Conservation (phyloP, 2,113 vertebrate genomes). For the Aix galericulata region DNA sequence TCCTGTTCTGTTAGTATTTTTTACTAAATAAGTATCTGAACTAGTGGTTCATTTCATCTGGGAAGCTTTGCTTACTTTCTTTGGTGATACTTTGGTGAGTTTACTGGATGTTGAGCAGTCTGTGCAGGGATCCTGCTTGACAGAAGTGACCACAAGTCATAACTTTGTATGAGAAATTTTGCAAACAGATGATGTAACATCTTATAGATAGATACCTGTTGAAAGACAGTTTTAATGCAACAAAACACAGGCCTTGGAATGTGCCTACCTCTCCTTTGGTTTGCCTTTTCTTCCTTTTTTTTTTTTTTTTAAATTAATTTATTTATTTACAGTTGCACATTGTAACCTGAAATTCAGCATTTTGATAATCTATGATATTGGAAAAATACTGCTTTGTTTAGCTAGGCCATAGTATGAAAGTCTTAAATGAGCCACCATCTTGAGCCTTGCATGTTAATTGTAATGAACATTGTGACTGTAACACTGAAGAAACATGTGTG, state of each 20-base stretch:
- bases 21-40: background rate
- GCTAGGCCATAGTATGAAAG: background rate
- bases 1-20: background rate
- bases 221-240: background rate
- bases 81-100: rapidly evolving
- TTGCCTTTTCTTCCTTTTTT: background rate
- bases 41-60: background rate
- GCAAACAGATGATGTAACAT: rapidly evolving
- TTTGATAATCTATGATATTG: background rate
- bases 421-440: background rate
- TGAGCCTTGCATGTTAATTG: background rate
- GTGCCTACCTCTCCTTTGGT: background rate
- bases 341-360: background rate
- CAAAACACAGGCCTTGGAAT: background rate
- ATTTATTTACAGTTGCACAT: background rate
- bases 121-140: background rate
- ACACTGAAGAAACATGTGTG: background rate
- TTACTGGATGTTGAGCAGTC: background rate
- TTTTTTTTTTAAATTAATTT: too few relatives aligned
- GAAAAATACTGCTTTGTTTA: background rate
- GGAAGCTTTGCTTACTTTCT: background rate
- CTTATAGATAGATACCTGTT: background rate
- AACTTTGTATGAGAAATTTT: background rate
- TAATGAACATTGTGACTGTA: background rate
- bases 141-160: background rate